Evolutionary conservation across 2,797 vertebrate species (phyloP).

Genomic region (Bradypodion ventrale): DNA sequence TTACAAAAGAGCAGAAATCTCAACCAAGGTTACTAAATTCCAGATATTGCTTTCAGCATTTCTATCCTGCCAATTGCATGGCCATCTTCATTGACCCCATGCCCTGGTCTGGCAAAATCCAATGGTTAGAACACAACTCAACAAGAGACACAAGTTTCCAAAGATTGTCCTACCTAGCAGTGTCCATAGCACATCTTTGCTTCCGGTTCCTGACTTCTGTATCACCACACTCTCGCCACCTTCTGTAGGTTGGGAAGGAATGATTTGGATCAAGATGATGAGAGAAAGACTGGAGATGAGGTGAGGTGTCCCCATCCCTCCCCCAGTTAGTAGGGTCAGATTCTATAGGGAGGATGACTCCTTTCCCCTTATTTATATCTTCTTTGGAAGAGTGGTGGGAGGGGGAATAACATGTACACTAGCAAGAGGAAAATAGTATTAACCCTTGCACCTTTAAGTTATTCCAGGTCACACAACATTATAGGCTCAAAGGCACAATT

Average conservation of each 20-base stretch:
- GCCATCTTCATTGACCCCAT: not conserved
- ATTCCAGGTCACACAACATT: not conserved
- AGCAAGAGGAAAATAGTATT: slow-evolving; percentile 4
- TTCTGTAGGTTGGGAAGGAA: not conserved
- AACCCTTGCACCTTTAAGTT: slow-evolving; percentile 9
- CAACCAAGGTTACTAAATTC: not conserved
- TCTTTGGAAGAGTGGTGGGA: slow-evolving; percentile 28
- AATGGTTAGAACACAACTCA: not conserved
- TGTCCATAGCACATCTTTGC: not conserved
- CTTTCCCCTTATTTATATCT: slow-evolving; percentile 36
- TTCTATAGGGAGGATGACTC: slow-evolving; percentile 24
- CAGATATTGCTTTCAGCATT: not conserved
- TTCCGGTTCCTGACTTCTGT: not conserved
- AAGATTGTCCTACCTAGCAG: slow-evolving; percentile 25
- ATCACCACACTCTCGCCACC: not conserved
- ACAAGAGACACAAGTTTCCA: not conserved
- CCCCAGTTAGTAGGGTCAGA: not conserved
- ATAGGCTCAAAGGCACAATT: not conserved
- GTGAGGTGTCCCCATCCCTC: slow-evolving; percentile 17
- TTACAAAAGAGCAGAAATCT: not conserved
- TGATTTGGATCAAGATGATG: slow-evolving; percentile 20
- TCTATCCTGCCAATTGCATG: not conserved
- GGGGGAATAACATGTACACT: not conserved
- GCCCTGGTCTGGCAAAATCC: not conserved
- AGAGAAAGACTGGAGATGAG: slow-evolving; percentile 16